Base-by-base conservation (phyloP, 1,140 invertebrate genomes). In the Octopus sinensis region DNA sequence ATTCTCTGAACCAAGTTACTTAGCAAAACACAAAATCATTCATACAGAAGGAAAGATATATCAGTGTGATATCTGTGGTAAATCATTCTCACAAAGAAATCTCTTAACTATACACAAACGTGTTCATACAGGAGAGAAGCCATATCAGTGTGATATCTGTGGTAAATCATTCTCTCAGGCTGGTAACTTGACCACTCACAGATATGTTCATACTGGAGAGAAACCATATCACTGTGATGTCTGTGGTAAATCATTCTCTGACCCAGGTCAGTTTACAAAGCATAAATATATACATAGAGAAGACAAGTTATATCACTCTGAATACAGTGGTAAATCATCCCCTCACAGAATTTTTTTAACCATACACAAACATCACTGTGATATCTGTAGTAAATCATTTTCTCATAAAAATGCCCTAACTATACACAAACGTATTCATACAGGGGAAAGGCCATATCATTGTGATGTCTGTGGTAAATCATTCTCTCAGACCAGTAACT, bases 1-100 rank as follows among this genome's bases (percentile, higher is more conserved):
- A 81, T 99, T 99, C 91, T 98, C 97, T 0, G 23, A 54, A 4
- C 4, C 10, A 30, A 75, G 53, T 13, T 43, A 79, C 62, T 56
- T 68, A 9, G 54, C 54, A 54, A 23, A 56, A 54, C 81, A 82
- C 79, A 30, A 76, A 5, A 75, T 30, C 43, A 76, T 43, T n/a
- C 81, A 82, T 62, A n/a, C 68, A 56, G 13, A 9, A 13, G 52
- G 52, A 51, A 82, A 82, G 23, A 13, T 30, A 23, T 79, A 51
- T 79, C 71, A 79, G 5, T 82, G 81, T 68, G 43, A n/a, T 51
- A 79, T 52, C 3, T 82, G 81, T 76, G 81, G 53, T 4, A 82
- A 82, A 62, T 23, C 30, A 5, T 82, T 53, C 68, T 51, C 68
- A 17, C 52, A 23, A 51, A 76, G 53, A 76, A 12, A 82, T 30